Evolutionary conservation across 2,797 vertebrate species (phyloP), one percentile per base, ranked within the genome.

Genomic region (Anguilla pacifica): DNA sequence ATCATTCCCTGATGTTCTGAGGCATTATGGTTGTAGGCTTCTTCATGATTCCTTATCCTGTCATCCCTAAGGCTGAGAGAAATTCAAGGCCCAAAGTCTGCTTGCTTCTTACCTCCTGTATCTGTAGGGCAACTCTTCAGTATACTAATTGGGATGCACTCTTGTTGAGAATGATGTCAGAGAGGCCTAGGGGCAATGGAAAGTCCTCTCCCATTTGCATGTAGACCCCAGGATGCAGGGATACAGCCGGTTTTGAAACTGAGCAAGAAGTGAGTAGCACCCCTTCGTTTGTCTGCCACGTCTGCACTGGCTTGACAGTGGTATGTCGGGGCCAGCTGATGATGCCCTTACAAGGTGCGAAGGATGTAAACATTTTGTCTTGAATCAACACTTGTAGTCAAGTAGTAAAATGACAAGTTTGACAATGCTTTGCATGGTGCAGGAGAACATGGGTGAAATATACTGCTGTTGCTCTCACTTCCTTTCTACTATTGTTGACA

Each of bases 1-100:
- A 87, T 92, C 91, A 89, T 87, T 90, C 72, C 84, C 84, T 49
- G 88, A 39, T 87, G 67, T 70, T 88, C 88, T n/a, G 67, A 31
- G n/a, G 28, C 28, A 70, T 89, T 90, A 90, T 91, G 79, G 85
- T 72, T 87, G 91, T 90, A 88, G 89, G 87, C 83, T 91, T 74
- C 91, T 90, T 94, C 91, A 91, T 86, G 90, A 88, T 83, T 89
- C 82, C 90, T 74, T 91, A 25, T 91, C 59, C 91, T 88, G 43
- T 59, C 17, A 87, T 49, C 90, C 64, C 87, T 70, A 43, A 91
- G 91, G 91, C 86, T 91, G 87, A 88, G 91, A 89, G 84, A 74
- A 31, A 39, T 74, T 11, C n/a, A 74, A 74, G 70, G 70, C 31
- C 61, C 61, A 67, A 67, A 17, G 22, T 67, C 25, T 25, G 61